Evolutionary conservation across 2,797 vertebrate genomes (phyloP).

Genomic region (Dipus sagitta): DNA sequence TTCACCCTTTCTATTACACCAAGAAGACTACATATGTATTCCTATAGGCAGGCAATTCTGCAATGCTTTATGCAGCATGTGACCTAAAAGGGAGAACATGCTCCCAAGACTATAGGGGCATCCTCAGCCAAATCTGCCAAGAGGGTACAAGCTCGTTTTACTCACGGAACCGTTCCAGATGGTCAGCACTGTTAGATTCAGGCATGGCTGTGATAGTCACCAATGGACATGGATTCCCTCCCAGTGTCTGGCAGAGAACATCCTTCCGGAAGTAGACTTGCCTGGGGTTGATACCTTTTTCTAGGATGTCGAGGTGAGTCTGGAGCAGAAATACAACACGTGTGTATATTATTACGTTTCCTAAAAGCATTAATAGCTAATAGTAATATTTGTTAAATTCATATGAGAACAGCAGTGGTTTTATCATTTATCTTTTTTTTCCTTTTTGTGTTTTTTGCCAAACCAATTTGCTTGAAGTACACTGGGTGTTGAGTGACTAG

Average conservation of each 20-base stretch:
- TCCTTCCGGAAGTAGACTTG: conserved; percentile 93
- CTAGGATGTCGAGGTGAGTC: conserved; percentile 93
- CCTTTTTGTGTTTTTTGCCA: neutral
- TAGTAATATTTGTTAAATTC: neutral
- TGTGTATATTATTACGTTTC: neutral
- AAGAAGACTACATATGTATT: neutral
- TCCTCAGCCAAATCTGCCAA: neutral
- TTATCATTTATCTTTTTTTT: too few relatives aligned
- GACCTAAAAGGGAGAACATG: neutral
- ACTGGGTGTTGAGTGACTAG: neutral
- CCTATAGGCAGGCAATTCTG: neutral
- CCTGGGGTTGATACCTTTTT: conserved; percentile 87
- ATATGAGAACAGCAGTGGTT: neutral
- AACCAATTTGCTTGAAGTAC: neutral
- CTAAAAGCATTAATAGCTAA: neutral
- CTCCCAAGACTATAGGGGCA: neutral
- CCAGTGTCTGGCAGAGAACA: conserved; percentile 91
- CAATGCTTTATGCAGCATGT: neutral
- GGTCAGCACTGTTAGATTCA: conserved; percentile 85
- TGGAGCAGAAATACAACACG: conserved; percentile 82
- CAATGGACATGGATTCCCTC: conserved; percentile 93
- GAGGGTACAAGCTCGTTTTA: conserved; percentile 43
- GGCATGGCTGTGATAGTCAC: conserved; percentile 95
- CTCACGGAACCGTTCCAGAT: conserved; percentile 94
- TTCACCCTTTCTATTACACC: neutral